These are phyloP conservation scores for Pseudolaguvia tuberculata DNA, from an alignment of 2,113 vertebrate species.

Conservation along the genomic window DNA sequence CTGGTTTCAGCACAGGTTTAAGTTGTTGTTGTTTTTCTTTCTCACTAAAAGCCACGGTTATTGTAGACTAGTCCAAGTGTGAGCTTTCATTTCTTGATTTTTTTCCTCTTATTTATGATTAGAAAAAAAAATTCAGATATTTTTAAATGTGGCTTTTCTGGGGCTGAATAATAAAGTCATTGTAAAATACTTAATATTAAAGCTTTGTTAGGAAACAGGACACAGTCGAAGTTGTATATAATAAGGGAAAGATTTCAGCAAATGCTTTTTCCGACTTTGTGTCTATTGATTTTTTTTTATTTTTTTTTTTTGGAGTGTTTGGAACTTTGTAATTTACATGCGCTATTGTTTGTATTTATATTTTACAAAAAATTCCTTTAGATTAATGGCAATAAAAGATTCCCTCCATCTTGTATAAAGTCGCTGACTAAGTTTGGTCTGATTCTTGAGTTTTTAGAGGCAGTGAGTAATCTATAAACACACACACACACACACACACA, in stretches of 20 bases:
- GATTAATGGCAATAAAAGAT: constrained; percentile 86
- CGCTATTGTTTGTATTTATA: constrained; percentile 95
- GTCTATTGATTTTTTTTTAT: constrained; percentile 74
- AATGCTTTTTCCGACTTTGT: constrained; percentile 84
- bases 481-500: no score
- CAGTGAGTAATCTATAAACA: not conserved
- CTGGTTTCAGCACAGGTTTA: constrained; percentile 66
- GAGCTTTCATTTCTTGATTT: constrained; percentile 64
- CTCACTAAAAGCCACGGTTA: constrained; percentile 62
- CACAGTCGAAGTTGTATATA: constrained; percentile 85
- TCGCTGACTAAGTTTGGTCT: not conserved
- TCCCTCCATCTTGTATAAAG: constrained; percentile 52
- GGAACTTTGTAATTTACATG: constrained; percentile 91
- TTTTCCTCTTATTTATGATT: constrained; percentile 85
- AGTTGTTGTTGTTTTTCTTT: constrained; percentile 22
- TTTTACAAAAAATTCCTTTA: constrained; percentile 88
- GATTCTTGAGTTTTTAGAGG: not conserved
- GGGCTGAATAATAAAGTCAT: constrained; percentile 80
- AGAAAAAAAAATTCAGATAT: constrained; percentile 79
- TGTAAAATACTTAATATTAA: constrained; percentile 71
- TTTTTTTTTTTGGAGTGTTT: constrained; percentile 78
- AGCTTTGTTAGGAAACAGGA: constrained; percentile 69
- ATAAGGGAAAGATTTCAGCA: constrained; percentile 63
- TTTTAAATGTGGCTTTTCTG: constrained; percentile 80
- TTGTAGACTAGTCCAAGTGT: constrained; percentile 76